phyloP scores from a whole-genome alignment of 2,888 invertebrate species.

The Philaethria dido region DNA sequence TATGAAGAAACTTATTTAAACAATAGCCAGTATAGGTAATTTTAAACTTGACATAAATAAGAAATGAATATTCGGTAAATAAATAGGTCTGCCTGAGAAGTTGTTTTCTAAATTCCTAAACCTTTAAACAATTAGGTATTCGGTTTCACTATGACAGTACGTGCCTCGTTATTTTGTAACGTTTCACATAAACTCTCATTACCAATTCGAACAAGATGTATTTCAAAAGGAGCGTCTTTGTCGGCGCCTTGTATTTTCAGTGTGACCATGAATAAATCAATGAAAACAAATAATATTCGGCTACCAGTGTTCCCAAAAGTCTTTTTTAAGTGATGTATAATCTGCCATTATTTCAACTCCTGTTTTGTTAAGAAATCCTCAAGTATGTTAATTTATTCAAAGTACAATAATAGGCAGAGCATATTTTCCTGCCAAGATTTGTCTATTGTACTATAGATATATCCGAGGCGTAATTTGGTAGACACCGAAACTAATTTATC shows the following conservation, averaged over 20 bases:
- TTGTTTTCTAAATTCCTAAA: constrained; percentile 51
- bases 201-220: constrained; percentile 69
- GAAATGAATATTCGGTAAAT: constrained; percentile 28
- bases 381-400: constrained; percentile 79
- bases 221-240: constrained; percentile 73
- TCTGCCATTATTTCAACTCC: constrained; percentile 74
- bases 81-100: constrained; percentile 38
- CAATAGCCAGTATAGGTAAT: constrained; percentile 59
- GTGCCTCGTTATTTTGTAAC: constrained; percentile 71
- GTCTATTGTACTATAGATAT: constrained; percentile 77
- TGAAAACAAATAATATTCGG: constrained; percentile 83
- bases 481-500: constrained; percentile 85
- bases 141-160: constrained; percentile 69
- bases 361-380: constrained; percentile 70
- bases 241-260: constrained; percentile 75
- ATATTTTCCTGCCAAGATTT: constrained; percentile 77
- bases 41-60: constrained; percentile 32
- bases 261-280: constrained; percentile 82
- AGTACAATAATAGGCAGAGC: constrained; percentile 76
- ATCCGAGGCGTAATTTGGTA: constrained; percentile 84
- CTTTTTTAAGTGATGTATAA: constrained; percentile 70
- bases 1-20: constrained; percentile 73
- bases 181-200: constrained; percentile 74
- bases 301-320: constrained; percentile 79
- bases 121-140: constrained; percentile 56